phyloP scores from a whole-genome alignment of 2,888 invertebrate species.

The Drosophila diplacantha region DNA sequence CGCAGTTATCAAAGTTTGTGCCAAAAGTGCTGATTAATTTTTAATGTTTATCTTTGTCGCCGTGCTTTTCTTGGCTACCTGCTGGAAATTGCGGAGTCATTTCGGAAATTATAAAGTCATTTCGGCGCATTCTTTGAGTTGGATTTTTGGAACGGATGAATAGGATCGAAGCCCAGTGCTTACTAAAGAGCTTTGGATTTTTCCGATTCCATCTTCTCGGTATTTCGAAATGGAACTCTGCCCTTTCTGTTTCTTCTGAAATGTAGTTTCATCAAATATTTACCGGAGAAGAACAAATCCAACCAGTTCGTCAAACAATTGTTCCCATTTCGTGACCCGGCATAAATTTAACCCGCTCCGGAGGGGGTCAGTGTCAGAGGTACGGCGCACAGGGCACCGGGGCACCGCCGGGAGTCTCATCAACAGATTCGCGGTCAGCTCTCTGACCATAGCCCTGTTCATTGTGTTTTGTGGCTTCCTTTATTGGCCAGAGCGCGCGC shows the following conservation, averaged over 20 bases:
- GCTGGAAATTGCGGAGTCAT: constrained; percentile 53
- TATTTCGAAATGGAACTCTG: neutral
- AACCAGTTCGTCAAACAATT: constrained; percentile 2
- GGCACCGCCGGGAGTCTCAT: constrained; percentile 45
- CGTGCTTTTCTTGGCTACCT: constrained; percentile 3
- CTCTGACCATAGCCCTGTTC: constrained; percentile 59
- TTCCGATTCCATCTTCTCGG: neutral
- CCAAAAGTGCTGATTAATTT: constrained; percentile 73
- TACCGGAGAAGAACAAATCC: neutral
- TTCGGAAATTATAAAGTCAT: constrained; percentile 67
- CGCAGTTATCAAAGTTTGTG: constrained; percentile 68
- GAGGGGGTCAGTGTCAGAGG: constrained; percentile 1
- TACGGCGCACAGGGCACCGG: constrained; percentile 1
- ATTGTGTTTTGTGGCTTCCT: constrained; percentile 65
- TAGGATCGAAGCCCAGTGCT: neutral
- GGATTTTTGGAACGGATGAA: neutral
- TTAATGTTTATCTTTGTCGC: constrained; percentile 67
- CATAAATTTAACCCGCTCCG: neutral
- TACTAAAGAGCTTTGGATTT: constrained; percentile 28
- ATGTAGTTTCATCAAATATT: neutral
- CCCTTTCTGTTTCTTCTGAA: neutral
- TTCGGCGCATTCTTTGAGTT: constrained; percentile 33
- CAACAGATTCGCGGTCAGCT: constrained; percentile 53
- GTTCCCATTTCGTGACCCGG: neutral
- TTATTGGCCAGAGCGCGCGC: constrained; percentile 35